Base-by-base conservation (phyloP, 2,797 vertebrate species). In the Liasis olivaceus region DNA sequence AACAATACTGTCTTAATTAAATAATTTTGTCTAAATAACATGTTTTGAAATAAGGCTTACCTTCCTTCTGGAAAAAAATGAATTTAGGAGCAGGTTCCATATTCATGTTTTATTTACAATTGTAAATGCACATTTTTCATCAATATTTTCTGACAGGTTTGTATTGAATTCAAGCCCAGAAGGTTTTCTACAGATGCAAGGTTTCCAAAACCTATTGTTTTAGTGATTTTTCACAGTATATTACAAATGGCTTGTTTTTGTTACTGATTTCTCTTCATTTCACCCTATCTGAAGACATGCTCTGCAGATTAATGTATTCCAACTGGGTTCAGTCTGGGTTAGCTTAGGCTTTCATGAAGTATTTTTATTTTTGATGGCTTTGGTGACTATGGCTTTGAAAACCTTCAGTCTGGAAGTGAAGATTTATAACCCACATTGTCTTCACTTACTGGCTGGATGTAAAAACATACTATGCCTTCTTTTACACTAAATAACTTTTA, bases 101-200 rank as follows among this genome's bases (percentile, higher is more conserved):
- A 95, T 95, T 97, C 91, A 94, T 95, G 64, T 96, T 93, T 96
- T 96, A 96, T 92, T 96, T 96, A 97, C 93, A 97, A 94, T 95
- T 96, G 95, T 95, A 96, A 96, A 97, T 92, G 88, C 13, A 95
- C 89, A 94, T 94, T 96, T 97, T 97, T 94, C 93, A 95, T 97
- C 96, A 95, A 93, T 97, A 95, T 93, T 97, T 97, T 97, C 91
- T 97, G 97, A 96, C 95, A 97, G 85, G 12, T 96, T 96, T 96
- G 89, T 94, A 97, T 96, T 97, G 95, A 94, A 96, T 97, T 97
- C 94, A 95, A 93, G 94, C 95, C 93, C 95, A 95, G 92, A 97
- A 95, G 94, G 93, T 93, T 97, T 97, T 96, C 92, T 97, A 91
- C 93, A 94, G 89, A 94, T 94, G 93, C 88, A 95, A 93, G 91